Base-by-base conservation (phyloP, 1,140 invertebrate genomes). In the Brachystomella parvula region DNA sequence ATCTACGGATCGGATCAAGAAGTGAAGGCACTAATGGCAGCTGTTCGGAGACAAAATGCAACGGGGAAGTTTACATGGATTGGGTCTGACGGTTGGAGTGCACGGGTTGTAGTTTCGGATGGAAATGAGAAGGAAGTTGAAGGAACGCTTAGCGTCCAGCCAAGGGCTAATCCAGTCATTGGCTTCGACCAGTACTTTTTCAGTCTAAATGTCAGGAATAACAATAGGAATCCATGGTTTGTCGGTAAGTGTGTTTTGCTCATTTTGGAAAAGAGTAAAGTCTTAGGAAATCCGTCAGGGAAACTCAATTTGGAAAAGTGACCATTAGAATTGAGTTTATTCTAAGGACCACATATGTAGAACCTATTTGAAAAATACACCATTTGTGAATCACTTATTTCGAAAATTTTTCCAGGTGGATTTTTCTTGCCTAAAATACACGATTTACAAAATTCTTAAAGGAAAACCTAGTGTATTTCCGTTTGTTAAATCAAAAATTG, bases 1-100 rank as follows among this genome's bases (percentile, higher is more conserved):
- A 89, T 96, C 73, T 97, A 94, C 77, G 94, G 90, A 0, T 96
- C 92, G 0, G 93, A 96, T 79, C 94, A 96, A 81, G 94, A 96
- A 81, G 94, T 96, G 12, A 90, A 91, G 0, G 91, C 89, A 17
- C 84, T 96, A 49, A 96, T 97, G 94, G 80, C 87, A 65, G 93
- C 94, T 0, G 90, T 96, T 0, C 82, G 87, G 56, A 82, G 92
- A 24, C 84, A 83, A 60, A 94, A 94, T 74, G 90, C 89, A n/a
- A 94, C 92, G 2, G 88, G 89, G 2, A 83, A 82, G 53, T 96
- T 96, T 80, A 89, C 90, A 29, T 96, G 93, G 94, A 94, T 96
- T 31, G 93, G 93, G 0, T 93, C 90, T 49, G 93, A 96, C 76
- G 94, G 93, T 1, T 94, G 92, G 91, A 89, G 87, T 75, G 90